Evolutionary conservation across 2,797 vertebrate species (phyloP).

Genomic region (Heliangelus exortis): DNA sequence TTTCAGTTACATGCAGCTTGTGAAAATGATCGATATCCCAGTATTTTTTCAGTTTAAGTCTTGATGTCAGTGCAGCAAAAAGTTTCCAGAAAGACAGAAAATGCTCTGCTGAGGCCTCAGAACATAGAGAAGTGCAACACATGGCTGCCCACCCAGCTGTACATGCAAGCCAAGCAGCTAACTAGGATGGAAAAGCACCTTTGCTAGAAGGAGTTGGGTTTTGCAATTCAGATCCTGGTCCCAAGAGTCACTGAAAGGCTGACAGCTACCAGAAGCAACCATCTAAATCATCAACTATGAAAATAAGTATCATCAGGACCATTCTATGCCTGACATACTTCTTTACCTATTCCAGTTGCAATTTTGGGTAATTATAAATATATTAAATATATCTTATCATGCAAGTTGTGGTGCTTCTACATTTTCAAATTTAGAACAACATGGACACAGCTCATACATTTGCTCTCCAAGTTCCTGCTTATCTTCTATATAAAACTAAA

Average conservation of each 20-base stretch:
- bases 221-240: background rate
- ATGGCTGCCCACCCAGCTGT: background rate
- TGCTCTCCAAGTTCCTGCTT: background rate
- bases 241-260: background rate
- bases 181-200: background rate
- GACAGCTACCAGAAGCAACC: background rate
- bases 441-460: fast-evolving
- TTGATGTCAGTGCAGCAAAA: background rate
- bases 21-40: background rate
- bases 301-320: background rate
- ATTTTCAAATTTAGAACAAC: background rate
- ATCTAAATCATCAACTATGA: background rate
- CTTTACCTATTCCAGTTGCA: background rate
- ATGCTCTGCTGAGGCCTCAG: background rate
- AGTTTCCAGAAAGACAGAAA: background rate
- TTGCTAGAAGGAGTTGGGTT: background rate
- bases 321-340: background rate
- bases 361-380: background rate
- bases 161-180: background rate
- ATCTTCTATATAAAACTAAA: background rate
- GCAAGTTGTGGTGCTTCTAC: background rate
- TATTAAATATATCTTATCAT: background rate
- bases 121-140: fast-evolving
- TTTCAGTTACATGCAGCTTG: background rate
- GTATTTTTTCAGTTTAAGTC: background rate